phyloP scores from a whole-genome alignment of 2,888 invertebrate species.

The Archips xylosteana region DNA sequence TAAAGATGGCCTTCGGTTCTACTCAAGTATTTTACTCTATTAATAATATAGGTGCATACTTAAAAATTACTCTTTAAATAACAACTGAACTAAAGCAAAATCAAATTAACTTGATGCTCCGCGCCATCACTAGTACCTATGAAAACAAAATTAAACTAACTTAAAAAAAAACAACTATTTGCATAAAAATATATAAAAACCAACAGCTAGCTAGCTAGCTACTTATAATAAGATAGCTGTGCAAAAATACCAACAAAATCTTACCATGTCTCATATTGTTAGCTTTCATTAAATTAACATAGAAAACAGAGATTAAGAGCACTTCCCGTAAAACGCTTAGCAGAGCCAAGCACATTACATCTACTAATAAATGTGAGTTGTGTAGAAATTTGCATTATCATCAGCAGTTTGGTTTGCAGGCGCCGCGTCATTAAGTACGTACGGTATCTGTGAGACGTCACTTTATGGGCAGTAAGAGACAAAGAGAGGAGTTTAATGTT shows the following conservation, averaged over 20 bases:
- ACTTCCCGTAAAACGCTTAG: background rate
- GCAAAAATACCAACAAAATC: background rate
- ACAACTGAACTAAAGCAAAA: too few relatives aligned
- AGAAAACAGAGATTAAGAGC: background rate
- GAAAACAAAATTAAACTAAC: too few relatives aligned
- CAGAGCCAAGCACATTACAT: constrained; percentile 6
- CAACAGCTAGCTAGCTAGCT: too few relatives aligned
- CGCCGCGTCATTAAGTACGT: constrained; percentile 46
- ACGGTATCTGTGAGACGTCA: constrained; percentile 74
- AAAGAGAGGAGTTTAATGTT: constrained; percentile 50
- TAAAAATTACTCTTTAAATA: too few relatives aligned
- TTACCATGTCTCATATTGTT: background rate
- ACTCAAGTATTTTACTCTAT: too few relatives aligned
- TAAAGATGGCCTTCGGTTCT: too few relatives aligned
- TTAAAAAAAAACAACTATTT: too few relatives aligned
- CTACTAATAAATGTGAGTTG: constrained; percentile 33
- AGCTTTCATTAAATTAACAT: background rate
- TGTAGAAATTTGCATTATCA: constrained; percentile 44
- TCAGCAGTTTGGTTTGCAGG: constrained; percentile 47
- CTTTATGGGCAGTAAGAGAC: constrained; percentile 63
- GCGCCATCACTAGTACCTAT: too few relatives aligned
- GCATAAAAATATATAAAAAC: too few relatives aligned
- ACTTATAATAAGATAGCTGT: background rate
- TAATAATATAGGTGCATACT: too few relatives aligned
- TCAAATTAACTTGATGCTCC: too few relatives aligned